Conservation (phyloP, 2,113 vertebrate species). For the Oophaga pumilio region DNA sequence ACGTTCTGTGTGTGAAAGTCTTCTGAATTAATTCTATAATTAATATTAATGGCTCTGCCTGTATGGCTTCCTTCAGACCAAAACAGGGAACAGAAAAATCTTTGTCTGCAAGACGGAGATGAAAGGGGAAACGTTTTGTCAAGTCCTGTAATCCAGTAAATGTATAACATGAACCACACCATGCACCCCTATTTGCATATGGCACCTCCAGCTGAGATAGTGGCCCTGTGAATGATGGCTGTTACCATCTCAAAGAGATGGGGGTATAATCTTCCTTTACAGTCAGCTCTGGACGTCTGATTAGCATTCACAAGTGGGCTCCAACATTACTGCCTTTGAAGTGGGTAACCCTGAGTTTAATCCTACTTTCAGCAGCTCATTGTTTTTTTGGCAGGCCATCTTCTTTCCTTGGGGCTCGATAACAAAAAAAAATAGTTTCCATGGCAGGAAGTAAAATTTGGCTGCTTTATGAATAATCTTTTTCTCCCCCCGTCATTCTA, state of each 20-base stretch:
- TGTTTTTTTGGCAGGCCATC: slow-evolving; percentile 53
- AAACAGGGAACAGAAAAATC: slow-evolving; percentile 54
- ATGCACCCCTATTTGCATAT: slow-evolving; percentile 53
- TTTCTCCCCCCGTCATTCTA: not conserved
- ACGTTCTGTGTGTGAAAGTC: slow-evolving; percentile 51
- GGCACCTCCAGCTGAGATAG: slow-evolving; percentile 53
- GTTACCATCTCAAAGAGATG: slow-evolving; percentile 52
- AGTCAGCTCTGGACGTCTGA: slow-evolving; percentile 48
- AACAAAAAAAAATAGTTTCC: slow-evolving; percentile 30
- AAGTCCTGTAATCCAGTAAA: slow-evolving; percentile 56
- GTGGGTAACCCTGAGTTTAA: slow-evolving; percentile 51
- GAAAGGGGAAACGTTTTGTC: slow-evolving; percentile 58
- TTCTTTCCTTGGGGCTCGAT: slow-evolving; percentile 40
- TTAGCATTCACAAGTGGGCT: slow-evolving; percentile 52
- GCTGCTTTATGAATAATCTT: slow-evolving; percentile 24
- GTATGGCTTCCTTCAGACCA: slow-evolving; percentile 45
- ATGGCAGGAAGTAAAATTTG: slow-evolving; percentile 44
- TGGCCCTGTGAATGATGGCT: slow-evolving; percentile 45
- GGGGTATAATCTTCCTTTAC: slow-evolving; percentile 53
- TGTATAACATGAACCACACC: slow-evolving; percentile 54
- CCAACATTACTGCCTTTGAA: slow-evolving; percentile 49
- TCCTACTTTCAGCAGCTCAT: slow-evolving; percentile 53
- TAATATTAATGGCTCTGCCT: slow-evolving; percentile 58
- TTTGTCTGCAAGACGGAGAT: slow-evolving; percentile 49
- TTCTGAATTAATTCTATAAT: slow-evolving; percentile 55